Evolutionary conservation across 1,140 invertebrate species (phyloP), one percentile per base, ranked within the genome.

Genomic region (Stegodyphus dumicola): DNA sequence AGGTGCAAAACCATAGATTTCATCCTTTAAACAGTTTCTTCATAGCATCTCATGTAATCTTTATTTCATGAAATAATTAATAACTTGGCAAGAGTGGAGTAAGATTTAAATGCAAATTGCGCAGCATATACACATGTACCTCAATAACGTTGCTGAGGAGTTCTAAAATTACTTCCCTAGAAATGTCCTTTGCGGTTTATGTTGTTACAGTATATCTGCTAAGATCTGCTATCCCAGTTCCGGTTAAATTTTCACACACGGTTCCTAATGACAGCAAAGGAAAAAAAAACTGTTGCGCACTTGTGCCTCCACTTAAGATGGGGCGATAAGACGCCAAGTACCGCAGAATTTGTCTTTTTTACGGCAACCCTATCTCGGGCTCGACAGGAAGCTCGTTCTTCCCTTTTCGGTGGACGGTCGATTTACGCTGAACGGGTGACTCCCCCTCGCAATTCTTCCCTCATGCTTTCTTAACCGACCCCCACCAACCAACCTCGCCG

Each of bases 241-340:
- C 33, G 33, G 33, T 33, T 33, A 33, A 60, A 60, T 11, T 60
- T 9, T 60, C 15, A 11, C 56, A 60, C 56, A 60, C 56, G 56
- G 15, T 11, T 60, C 56, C 15, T 15, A 60, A 15, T 15, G 9
- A 60, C 15, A 60, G 15, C 9, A 60, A 5, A 60, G 15, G 9
- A 15, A 60, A 60, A 15, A 60, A 60, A 77, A 83, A 83, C 80
- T 75, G 80, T 83, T 83, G 80, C 70, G n/a, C 71, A 83, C 80
- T 83, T 75, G 70, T 73, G 70, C 80, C 80, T 70, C 49, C 80
- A 83, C 56, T 83, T 83, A 67, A 83, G 80, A 83, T 83, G 18
- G 54, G 64, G 70, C 71, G 80, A 83, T 83, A 83, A 83, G 54
- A 75, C 49, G 60, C 56, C 71, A 75, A 83, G 80, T 13, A 17